Base-by-base conservation (phyloP, 2,797 vertebrate genomes). In the Phataginus tetradactyla region DNA sequence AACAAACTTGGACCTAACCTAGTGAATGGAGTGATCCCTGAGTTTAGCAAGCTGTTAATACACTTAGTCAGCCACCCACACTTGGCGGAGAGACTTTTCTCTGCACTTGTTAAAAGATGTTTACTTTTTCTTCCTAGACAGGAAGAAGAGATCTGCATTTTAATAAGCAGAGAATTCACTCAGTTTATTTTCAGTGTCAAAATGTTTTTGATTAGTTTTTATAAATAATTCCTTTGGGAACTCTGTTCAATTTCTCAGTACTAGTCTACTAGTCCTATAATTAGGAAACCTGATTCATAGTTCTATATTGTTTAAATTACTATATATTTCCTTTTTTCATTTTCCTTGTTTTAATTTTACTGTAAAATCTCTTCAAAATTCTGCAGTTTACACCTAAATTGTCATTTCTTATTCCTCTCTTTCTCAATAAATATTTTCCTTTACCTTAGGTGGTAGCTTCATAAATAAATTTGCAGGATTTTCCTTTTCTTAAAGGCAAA, bases 401-500 rank as follows among this genome's bases (percentile, higher is more conserved):
- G n/a, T 29, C 57, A 37, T 92, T 39, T 79, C 34, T 96, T 86
- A 88, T 81, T 64, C 83, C 96, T 91, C 68, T 72, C 39, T 92
- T 92, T 93, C 80, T 79, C 72, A 89, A 64, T 84, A 93, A 93
- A 90, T 91, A 18, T 64, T 86, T 92, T 83, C 68, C 39, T 95
- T 92, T 95, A 86, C 86, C 39, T 88, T 74, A 91, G 64, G 74
- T 95, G 96, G 27, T 92, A 1, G 89, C 64, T 96, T 96, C 57
- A 37, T 80, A 96, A 96, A 61, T 92, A 93, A 59, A 34, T 94
- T 95, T 88, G 69, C 39, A 96, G 74, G 84, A 92, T 84, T 96
- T 97, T 96, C 92, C 91, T 89, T 96, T 95, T 96, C 96, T 93
- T 93, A 93, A 95, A 97, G 96, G 93, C 95, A 95, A 97, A 93